Conservation (phyloP, 1,140 invertebrate genomes). For the Drosophila biarmipes region DNA sequence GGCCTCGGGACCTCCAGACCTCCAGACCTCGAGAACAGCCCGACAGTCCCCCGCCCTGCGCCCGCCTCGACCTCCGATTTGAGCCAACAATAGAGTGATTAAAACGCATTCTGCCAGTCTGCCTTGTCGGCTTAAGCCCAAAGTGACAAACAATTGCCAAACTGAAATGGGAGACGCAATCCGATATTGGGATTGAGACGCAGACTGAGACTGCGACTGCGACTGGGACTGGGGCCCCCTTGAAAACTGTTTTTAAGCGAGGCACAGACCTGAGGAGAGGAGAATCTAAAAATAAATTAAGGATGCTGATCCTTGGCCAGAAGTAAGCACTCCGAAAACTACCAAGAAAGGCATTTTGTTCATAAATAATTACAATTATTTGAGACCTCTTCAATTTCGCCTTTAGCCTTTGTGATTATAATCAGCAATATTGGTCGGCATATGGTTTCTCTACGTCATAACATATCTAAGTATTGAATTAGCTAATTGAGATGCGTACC, state of each 20-base stretch:
- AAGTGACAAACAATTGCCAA: constrained; percentile 31
- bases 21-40: neutral
- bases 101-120: constrained; percentile 24
- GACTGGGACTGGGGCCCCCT: neutral
- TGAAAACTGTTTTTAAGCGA: constrained; percentile 16
- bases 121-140: constrained; percentile 1
- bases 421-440: too few relatives aligned
- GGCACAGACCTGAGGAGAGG: neutral
- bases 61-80: constrained; percentile 6
- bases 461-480: too few relatives aligned
- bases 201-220: too few relatives aligned
- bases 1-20: too few relatives aligned
- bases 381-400: too few relatives aligned
- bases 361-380: too few relatives aligned
- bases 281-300: neutral
- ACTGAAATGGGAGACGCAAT: neutral
- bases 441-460: too few relatives aligned
- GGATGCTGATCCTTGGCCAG: too few relatives aligned
- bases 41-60: constrained; percentile 5
- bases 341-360: too few relatives aligned
- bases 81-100: constrained; percentile 29
- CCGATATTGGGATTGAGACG: neutral
- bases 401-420: too few relatives aligned
- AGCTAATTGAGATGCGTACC: too few relatives aligned
- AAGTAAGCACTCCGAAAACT: too few relatives aligned